phyloP scores from a whole-genome alignment of 2,888 invertebrate genomes.

The Doris montereyensis region DNA sequence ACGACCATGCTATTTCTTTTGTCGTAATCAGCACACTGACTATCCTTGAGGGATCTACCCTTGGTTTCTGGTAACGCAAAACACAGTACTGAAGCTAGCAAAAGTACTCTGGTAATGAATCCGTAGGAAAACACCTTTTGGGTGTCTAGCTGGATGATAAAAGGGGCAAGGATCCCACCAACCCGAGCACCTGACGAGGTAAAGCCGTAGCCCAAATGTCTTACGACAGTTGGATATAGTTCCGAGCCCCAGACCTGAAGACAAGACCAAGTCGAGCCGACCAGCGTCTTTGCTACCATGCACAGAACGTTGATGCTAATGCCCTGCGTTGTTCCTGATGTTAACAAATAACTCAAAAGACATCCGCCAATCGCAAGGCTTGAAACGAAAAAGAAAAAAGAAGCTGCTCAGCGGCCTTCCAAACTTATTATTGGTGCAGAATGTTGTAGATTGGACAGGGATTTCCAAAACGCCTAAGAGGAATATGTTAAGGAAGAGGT shows the following conservation, averaged over 20 bases:
- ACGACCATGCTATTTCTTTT: no score
- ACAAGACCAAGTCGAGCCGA: background rate
- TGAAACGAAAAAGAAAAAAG: background rate
- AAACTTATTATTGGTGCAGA: conserved; percentile 37
- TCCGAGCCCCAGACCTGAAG: background rate
- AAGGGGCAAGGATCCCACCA: background rate
- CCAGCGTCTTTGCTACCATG: background rate
- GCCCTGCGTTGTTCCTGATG: background rate
- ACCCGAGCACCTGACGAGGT: background rate
- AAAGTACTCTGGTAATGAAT: background rate
- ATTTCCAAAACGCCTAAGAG: conserved; percentile 74
- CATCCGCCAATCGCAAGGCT: background rate
- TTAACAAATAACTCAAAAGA: background rate
- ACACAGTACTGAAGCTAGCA: background rate
- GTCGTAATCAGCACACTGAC: no score
- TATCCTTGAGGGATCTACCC: background rate
- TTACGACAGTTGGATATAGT: background rate
- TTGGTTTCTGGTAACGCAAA: background rate
- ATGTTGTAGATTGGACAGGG: conserved; percentile 24
- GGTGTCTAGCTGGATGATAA: background rate
- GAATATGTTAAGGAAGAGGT: conserved; percentile 74
- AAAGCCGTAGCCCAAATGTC: background rate
- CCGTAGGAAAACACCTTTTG: background rate
- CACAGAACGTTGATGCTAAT: background rate
- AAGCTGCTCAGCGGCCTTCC: background rate